phyloP scores from a whole-genome alignment of 2,113 vertebrate genomes.

The Isichthys henryi region DNA sequence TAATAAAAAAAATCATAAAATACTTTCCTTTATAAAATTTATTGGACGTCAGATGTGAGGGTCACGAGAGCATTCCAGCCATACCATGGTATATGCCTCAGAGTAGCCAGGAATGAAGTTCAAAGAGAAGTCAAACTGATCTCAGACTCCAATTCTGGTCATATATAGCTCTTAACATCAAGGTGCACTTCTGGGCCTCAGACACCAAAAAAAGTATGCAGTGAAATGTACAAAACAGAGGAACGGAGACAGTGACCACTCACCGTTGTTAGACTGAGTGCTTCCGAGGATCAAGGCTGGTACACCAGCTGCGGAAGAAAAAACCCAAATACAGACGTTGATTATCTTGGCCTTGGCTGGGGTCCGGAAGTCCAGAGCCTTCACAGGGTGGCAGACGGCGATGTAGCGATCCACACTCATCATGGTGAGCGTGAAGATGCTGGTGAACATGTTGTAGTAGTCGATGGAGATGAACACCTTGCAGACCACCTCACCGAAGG shows the following conservation, averaged over 20 bases:
- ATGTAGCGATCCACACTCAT: background rate
- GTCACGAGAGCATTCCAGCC: background rate
- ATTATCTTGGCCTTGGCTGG: constrained; percentile 90
- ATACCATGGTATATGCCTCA: background rate
- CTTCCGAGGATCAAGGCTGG: constrained; percentile 90
- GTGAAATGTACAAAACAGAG: background rate
- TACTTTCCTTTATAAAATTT: background rate
- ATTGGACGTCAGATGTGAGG: background rate
- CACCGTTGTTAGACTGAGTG: constrained; percentile 87
- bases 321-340: constrained; percentile 85
- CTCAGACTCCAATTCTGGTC: background rate
- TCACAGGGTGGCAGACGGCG: constrained; percentile 34
- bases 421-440: background rate
- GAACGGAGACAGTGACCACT: background rate
- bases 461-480: constrained; percentile 93
- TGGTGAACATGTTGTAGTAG: constrained; percentile 1
- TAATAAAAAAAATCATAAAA: background rate
- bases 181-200: background rate
- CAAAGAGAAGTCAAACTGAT: background rate
- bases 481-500: constrained; percentile 86
- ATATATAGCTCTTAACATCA: background rate
- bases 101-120: background rate
- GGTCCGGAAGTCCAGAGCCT: constrained; percentile 86
- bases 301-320: constrained; percentile 89
- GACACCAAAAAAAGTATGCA: background rate